These are phyloP conservation scores for Aurelia coerulea DNA, from an alignment of 30 jellyfish, hydroid and myxozoan genomes.

Conservation along the genomic window DNA sequence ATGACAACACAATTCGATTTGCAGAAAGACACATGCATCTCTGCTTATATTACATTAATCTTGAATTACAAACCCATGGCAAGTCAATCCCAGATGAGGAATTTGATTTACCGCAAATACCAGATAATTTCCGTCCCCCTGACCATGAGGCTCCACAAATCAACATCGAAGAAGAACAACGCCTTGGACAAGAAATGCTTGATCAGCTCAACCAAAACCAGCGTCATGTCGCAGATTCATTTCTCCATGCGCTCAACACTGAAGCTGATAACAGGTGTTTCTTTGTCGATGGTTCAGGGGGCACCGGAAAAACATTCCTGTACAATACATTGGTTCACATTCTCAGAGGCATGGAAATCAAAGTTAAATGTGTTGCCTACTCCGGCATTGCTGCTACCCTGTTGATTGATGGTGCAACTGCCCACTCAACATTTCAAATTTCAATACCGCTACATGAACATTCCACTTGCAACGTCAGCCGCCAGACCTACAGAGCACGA, in stretches of 20 bases:
- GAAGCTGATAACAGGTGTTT: neutral
- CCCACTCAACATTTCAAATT: constrained; percentile 26
- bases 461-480: constrained; percentile 27
- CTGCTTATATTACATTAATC: constrained; percentile 9
- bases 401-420: constrained; percentile 50
- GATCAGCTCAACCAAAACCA: constrained; percentile 24
- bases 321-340: constrained; percentile 4
- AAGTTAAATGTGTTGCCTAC: constrained; percentile 22
- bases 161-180: constrained; percentile 4
- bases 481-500: constrained; percentile 30
- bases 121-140: constrained; percentile 20
- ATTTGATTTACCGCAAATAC: constrained; percentile 44
- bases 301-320: constrained; percentile 65
- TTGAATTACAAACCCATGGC: constrained; percentile 28
- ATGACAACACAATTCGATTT: neutral
- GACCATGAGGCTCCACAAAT: neutral
- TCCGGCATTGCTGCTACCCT: constrained; percentile 42
- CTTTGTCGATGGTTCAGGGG: constrained; percentile 40
- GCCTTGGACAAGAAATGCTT: constrained; percentile 27
- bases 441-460: constrained; percentile 18
- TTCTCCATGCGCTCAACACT: constrained; percentile 23
- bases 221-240: constrained; percentile 13
- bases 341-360: neutral
- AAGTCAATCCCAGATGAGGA: constrained; percentile 34
- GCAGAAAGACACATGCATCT: constrained; percentile 12